phyloP scores from a whole-genome alignment of 2,888 invertebrate species.

The Drosophila rubida region DNA sequence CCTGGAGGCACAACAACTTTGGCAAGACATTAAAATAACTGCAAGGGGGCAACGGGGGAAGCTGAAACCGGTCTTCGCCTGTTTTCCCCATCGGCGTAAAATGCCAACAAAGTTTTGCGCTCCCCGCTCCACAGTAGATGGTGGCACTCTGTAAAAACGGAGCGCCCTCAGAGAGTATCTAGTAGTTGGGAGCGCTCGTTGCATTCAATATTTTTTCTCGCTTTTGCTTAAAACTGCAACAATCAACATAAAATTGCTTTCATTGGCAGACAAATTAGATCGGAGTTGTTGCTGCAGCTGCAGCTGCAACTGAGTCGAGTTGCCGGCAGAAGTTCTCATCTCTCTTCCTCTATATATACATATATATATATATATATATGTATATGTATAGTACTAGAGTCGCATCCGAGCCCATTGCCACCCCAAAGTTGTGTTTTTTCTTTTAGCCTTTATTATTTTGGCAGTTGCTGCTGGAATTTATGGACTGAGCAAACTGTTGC shows the following conservation, averaged over 20 bases:
- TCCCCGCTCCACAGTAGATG: not conserved
- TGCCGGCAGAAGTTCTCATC: not conserved
- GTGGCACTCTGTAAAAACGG: slow-evolving; percentile 21
- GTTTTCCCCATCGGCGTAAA: slow-evolving; percentile 27
- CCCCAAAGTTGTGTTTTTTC: not conserved
- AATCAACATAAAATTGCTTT: slow-evolving; percentile 59
- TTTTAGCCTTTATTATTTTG: slow-evolving; percentile 41
- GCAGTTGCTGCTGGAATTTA: slow-evolving; percentile 68
- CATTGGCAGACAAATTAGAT: slow-evolving; percentile 74
- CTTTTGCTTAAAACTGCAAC: slow-evolving; percentile 59
- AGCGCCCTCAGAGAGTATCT: slow-evolving; percentile 18
- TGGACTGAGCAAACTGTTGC: slow-evolving; percentile 68
- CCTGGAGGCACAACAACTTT: slow-evolving; percentile 42
- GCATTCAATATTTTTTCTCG: slow-evolving; percentile 16
- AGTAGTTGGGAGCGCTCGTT: not conserved
- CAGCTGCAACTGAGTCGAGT: slow-evolving; percentile 31
- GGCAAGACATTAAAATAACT: slow-evolving; percentile 45
- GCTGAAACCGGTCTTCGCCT: slow-evolving; percentile 1
- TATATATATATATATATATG: no score
- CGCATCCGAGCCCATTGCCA: slow-evolving; percentile 6
- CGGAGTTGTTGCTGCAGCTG: slow-evolving; percentile 40
- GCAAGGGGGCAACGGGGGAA: not conserved
- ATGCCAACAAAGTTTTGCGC: slow-evolving; percentile 25
- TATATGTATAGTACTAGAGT: not conserved
- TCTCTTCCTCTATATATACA: not conserved